A percentile compares a stretch with the other conserved stretches of the same genome.
Evolutionary conservation across 2,888 invertebrate genomes (phyloP).

Genomic region (Augiades crinisus): DNA sequence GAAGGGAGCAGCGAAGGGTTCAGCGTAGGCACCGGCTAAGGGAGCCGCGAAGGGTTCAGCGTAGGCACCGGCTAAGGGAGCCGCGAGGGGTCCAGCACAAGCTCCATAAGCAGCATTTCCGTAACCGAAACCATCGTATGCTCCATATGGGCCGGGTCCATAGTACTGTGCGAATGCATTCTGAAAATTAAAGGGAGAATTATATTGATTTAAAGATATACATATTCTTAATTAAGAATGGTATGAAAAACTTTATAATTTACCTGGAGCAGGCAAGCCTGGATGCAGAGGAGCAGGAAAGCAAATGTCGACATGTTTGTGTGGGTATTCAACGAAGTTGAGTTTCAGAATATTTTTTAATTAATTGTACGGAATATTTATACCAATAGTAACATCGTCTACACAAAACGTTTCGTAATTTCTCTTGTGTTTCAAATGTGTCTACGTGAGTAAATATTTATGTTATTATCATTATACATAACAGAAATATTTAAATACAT

Average conservation of each 20-base stretch:
- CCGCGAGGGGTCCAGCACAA: conserved; percentile 13
- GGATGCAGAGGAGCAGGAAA: conserved; percentile 39
- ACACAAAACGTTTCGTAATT: neutral
- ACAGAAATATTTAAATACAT: too few relatives aligned
- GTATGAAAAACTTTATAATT: neutral
- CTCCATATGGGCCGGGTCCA: conserved; percentile 26
- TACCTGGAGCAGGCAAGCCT: conserved; percentile 44
- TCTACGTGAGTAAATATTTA: neutral
- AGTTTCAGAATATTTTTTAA: conserved; percentile 1
- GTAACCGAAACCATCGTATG: neutral
- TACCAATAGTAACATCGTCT: neutral
- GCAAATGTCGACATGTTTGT: conserved; percentile 37
- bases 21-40: neutral
- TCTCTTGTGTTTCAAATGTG: neutral
- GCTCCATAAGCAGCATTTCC: conserved; percentile 27
- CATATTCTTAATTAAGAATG: neutral
- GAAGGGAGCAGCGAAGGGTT: conserved; percentile 31
- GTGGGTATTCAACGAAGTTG: conserved; percentile 1
- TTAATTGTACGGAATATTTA: neutral
- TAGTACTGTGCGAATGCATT: conserved; percentile 20
- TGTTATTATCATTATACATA: neutral
- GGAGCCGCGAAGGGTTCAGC: conserved; percentile 34
- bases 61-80: conserved; percentile 30
- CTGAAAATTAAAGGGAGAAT: conserved; percentile 7
- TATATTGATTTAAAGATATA: neutral